These are phyloP conservation scores for Ips typographus DNA, from an alignment of 1,140 invertebrate species.

Conservation along the genomic window DNA sequence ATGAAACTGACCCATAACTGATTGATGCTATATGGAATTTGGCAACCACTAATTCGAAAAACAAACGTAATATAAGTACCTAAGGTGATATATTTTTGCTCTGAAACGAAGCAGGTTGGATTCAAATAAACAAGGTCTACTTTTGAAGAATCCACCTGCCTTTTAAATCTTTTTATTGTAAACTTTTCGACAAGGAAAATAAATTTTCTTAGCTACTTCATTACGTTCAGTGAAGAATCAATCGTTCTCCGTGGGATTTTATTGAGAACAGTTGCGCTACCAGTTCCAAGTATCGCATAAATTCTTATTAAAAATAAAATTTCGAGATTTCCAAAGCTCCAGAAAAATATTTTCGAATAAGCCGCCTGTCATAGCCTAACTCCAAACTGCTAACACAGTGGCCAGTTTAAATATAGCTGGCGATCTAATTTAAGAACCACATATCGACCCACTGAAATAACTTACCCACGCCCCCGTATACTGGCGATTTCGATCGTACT, in stretches of 20 bases:
- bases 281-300: not conserved
- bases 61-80: too few relatives aligned
- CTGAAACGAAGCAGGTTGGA: too few relatives aligned
- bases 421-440: conserved; percentile 44
- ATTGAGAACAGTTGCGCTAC: not conserved
- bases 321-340: conserved; percentile 29
- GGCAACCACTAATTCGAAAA: not conserved
- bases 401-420: conserved; percentile 44
- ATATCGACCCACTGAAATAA: conserved; percentile 46
- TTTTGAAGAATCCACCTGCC: too few relatives aligned
- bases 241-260: not conserved
- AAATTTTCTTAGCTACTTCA: too few relatives aligned
- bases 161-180: too few relatives aligned
- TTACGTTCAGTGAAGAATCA: not conserved
- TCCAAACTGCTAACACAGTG: conserved; percentile 43
- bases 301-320: conserved; percentile 20
- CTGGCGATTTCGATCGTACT: conserved; percentile 24
- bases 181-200: too few relatives aligned
- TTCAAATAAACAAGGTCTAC: too few relatives aligned
- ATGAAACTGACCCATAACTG: conserved; percentile 22
- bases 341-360: conserved; percentile 44
- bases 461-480: conserved; percentile 43
- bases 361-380: conserved; percentile 36
- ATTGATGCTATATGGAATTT: conserved; percentile 21
- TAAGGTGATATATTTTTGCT: too few relatives aligned